phyloP scores from a whole-genome alignment of 1,140 invertebrate species.

The Rhagoletis zephyria region DNA sequence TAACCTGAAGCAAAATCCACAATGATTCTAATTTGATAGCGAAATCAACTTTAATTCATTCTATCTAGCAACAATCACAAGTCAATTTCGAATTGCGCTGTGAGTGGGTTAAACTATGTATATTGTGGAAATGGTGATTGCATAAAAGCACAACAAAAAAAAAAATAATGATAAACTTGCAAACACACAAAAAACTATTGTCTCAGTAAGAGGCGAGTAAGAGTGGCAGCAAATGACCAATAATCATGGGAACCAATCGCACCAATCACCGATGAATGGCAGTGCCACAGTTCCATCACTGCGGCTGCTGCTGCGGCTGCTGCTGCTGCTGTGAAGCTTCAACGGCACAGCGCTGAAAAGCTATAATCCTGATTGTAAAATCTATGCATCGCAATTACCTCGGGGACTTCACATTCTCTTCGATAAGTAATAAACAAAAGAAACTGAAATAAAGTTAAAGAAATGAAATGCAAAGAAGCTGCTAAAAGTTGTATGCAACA shows the following conservation, averaged over 20 bases:
- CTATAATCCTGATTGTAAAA: constrained; percentile 44
- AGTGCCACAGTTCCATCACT: background rate
- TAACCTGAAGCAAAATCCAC: background rate
- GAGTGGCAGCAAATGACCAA: constrained; percentile 48
- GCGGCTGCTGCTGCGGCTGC: no score
- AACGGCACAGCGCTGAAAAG: background rate
- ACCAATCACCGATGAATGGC: constrained; percentile 11
- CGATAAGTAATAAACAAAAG: background rate
- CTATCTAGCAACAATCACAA: constrained; percentile 5
- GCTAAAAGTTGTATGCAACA: background rate
- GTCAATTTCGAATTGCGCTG: background rate
- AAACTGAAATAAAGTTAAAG: constrained; percentile 3
- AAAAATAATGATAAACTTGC: background rate
- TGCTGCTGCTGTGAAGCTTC: background rate
- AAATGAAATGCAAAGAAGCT: constrained; percentile 11
- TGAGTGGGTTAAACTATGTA: constrained; percentile 38
- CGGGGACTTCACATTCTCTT: constrained; percentile 34
- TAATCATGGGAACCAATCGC: constrained; percentile 50
- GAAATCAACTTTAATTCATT: background rate
- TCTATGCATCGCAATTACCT: constrained; percentile 13
- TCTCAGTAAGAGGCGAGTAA: constrained; percentile 23
- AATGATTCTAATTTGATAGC: constrained; percentile 9
- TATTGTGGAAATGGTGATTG: background rate
- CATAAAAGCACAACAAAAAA: constrained; percentile 30
- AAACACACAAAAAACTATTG: background rate